Base-by-base conservation (phyloP, 2,797 vertebrate genomes). In the Furcifer pardalis region DNA sequence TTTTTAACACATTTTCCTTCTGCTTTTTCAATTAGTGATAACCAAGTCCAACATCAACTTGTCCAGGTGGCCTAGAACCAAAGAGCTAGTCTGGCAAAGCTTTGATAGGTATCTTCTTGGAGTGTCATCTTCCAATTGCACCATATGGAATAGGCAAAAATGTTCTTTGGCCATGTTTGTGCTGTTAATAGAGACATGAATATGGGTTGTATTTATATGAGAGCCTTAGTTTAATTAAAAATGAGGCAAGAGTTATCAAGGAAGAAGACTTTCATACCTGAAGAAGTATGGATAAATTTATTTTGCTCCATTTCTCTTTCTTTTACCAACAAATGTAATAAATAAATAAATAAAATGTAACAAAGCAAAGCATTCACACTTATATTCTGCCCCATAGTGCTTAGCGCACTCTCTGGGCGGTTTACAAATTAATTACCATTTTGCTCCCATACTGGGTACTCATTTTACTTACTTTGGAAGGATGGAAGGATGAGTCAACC, bases 31-130 rank as follows among this genome's bases (percentile, higher is more conserved):
- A 81, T 89, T 84, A 89, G 72, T 81, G 59, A 79, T 83, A 68
- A 37, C 69, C 83, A 91, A 86, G 73, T 23, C 71, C 74, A 42
- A 71, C 84, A 87, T 72, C 91, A 85, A 78, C 85, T 74, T 85
- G 81, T 84, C 84, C 91, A 94, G 93, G 87, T 91, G 91, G 89
- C 91, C 85, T 75, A 59, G 52, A 81, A 91, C 65, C 68, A 85
- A 87, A 86, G 81, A 86, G 83, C 46, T 78, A 84, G 82, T 66
- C 81, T 79, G 42, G 49, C 66, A 35, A 21, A 75, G 19, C 23
- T 83, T 69, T 74, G 82, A 85, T n/a, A 68, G 19, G 46, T 25
- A 66, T 46, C 7, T 66, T 42, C 4, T 0, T 44, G 17, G 49
- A 77, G 12, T 46, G 62, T 66, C 5, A 42, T 56, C 5, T 7